A percentile compares a stretch with the other conserved stretches of the same genome.
These are phyloP conservation scores for Apogon hyalosoma DNA, from an alignment of 2,797 vertebrate species.

Conservation along the genomic window DNA sequence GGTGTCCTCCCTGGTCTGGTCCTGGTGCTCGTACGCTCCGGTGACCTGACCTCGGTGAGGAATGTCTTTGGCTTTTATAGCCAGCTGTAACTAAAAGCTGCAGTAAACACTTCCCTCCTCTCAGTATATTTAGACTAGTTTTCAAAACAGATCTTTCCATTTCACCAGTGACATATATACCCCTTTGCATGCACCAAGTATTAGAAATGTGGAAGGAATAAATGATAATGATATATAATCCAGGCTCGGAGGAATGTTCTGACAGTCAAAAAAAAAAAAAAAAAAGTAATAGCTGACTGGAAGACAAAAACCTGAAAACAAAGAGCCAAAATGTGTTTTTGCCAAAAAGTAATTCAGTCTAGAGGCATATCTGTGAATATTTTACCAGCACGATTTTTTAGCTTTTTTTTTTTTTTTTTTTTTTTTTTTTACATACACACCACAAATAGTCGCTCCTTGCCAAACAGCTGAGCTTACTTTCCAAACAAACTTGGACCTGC, in stretches of 20 bases:
- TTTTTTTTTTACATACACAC: conserved; percentile 2
- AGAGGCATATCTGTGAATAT: conserved; percentile 55
- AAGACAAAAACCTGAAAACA: conserved; percentile 34
- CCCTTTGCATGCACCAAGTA: not conserved
- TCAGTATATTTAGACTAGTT: conserved; percentile 25
- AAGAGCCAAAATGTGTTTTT: conserved; percentile 52
- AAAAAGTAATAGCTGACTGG: conserved; percentile 31
- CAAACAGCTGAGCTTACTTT: conserved; percentile 61
- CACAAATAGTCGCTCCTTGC: conserved; percentile 36
- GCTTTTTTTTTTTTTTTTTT: too few relatives aligned
- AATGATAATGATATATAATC: conserved; percentile 33
- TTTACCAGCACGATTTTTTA: conserved; percentile 52
- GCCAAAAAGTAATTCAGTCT: conserved; percentile 57
- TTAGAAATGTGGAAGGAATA: conserved; percentile 30
- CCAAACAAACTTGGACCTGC: conserved; percentile 42
- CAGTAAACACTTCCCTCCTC: conserved; percentile 61
- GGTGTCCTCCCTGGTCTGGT: conserved; percentile 39
- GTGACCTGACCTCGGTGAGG: conserved; percentile 74
- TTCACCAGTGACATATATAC: not conserved
- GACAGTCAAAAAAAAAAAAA: conserved; percentile 21
- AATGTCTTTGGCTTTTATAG: conserved; percentile 78
- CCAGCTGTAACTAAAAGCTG: conserved; percentile 66
- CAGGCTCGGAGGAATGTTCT: conserved; percentile 50
- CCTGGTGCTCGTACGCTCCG: conserved; percentile 36
- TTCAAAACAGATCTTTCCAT: conserved; percentile 13